Percentiles rank a stretch among this genome's conserved stretches.
These are phyloP conservation scores for Drosophila parvula DNA, from an alignment of 1,140 invertebrate species.

Conservation along the genomic window DNA sequence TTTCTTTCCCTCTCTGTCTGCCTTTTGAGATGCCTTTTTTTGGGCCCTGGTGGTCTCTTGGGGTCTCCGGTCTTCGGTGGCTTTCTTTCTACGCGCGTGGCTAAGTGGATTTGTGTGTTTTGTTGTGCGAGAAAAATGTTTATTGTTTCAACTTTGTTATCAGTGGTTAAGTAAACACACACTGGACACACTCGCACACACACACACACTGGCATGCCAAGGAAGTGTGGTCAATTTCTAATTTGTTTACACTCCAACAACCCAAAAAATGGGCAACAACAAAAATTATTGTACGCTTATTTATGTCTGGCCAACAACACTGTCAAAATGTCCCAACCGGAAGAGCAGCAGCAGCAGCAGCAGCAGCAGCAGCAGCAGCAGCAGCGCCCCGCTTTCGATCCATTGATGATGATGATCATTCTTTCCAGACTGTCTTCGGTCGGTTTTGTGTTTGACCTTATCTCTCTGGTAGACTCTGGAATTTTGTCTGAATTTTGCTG, in stretches of 20 bases:
- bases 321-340: constrained; percentile 59
- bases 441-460: constrained; percentile 43
- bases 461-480: constrained; percentile 41
- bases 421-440: constrained; percentile 7
- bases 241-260: constrained; percentile 76
- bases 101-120: constrained; percentile 84
- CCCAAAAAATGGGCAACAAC: constrained; percentile 46
- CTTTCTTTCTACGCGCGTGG: constrained; percentile 69
- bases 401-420: constrained; percentile 38
- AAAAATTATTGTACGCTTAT: constrained; percentile 75
- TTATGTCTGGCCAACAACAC: constrained; percentile 58
- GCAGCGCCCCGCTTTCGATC: constrained; percentile 23
- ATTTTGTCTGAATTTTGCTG: constrained; percentile 68
- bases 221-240: constrained; percentile 75
- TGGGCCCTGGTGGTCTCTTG: constrained; percentile 24
- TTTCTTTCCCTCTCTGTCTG: constrained; percentile 8
- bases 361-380: constrained; percentile 13
- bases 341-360: constrained; percentile 38
- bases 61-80: constrained; percentile 28
- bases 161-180: constrained; percentile 77
- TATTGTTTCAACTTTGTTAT: constrained; percentile 84
- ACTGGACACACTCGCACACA: constrained; percentile 4
- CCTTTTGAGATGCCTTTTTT: constrained; percentile 15
- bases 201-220: not conserved
- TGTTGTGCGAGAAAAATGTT: constrained; percentile 83